Evolutionary conservation across 2,113 vertebrate genomes (phyloP).

Genomic region (Daubentonia madagascariensis): DNA sequence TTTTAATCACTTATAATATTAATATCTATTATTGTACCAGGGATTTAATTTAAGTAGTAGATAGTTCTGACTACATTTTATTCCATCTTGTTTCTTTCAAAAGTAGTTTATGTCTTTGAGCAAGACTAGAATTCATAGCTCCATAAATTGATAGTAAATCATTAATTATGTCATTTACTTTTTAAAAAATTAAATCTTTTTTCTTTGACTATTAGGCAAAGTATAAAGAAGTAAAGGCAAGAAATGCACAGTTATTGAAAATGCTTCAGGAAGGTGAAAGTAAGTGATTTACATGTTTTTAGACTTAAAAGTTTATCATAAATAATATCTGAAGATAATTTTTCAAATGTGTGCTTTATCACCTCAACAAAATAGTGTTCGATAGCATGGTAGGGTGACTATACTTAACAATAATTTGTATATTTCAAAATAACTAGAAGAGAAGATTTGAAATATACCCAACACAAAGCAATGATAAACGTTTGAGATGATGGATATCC

Average conservation of each 20-base stretch:
- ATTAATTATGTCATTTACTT: slow-evolving; percentile 13
- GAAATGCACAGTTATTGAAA: slow-evolving; percentile 85
- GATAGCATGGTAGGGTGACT: not conserved
- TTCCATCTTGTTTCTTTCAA: not conserved
- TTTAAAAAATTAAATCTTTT: slow-evolving; percentile 22
- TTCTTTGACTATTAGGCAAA: slow-evolving; percentile 79
- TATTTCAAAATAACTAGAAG: not conserved
- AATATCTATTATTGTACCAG: not conserved
- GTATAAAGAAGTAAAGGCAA: slow-evolving; percentile 86
- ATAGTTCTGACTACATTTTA: slow-evolving; percentile 1
- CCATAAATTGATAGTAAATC: not conserved
- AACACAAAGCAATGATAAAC: not conserved
- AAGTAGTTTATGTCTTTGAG: slow-evolving; percentile 26
- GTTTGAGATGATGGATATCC: not conserved
- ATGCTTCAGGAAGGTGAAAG: slow-evolving; percentile 87
- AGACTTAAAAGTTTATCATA: not conserved
- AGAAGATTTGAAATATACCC: not conserved
- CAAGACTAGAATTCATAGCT: not conserved
- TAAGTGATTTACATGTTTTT: slow-evolving; percentile 76
- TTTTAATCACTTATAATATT: not conserved
- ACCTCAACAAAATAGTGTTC: slow-evolving; percentile 4
- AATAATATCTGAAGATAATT: slow-evolving; percentile 35
- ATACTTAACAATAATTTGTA: not conserved
- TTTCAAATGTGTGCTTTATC: slow-evolving; percentile 21
- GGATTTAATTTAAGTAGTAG: slow-evolving; percentile 7